A percentile compares a stretch with the other conserved stretches of the same genome.
phyloP scores from a whole-genome alignment of 1,140 invertebrate species.

The Asobara japonica region DNA sequence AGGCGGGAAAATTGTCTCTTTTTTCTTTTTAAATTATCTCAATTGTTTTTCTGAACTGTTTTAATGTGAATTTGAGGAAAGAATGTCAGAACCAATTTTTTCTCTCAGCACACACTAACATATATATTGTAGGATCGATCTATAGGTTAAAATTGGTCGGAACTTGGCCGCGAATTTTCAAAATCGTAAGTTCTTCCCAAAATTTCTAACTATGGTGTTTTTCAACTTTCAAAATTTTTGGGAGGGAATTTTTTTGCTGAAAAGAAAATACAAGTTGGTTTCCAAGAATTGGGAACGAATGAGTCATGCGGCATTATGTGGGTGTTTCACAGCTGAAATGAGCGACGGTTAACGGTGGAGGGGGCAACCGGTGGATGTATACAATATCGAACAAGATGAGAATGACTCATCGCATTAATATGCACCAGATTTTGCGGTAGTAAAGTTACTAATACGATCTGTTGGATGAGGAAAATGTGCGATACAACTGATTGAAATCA shows the following conservation, averaged over 20 bases:
- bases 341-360: not conserved
- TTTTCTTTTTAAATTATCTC: too few species aligned
- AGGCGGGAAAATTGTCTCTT: too few species aligned
- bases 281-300: constrained; percentile 21
- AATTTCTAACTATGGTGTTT: not conserved
- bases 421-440: constrained; percentile 26
- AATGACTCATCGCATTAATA: constrained; percentile 38
- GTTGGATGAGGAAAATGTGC: not conserved
- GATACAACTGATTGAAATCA: constrained; percentile 12
- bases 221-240: not conserved
- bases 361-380: not conserved
- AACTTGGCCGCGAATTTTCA: not conserved
- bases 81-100: too few species aligned
- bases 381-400: constrained; percentile 25
- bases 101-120: too few species aligned
- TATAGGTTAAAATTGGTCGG: too few species aligned
- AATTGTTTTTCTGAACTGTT: too few species aligned
- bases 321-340: constrained; percentile 4
- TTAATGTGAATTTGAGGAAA: too few species aligned
- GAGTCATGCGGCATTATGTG: constrained; percentile 8
- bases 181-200: constrained; percentile 33
- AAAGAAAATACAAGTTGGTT: constrained; percentile 4
- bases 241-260: not conserved
- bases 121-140: too few species aligned
- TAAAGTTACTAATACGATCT: constrained; percentile 2